phyloP scores from a whole-genome alignment of 2,888 invertebrate genomes.

The Periphyllus acericola region DNA sequence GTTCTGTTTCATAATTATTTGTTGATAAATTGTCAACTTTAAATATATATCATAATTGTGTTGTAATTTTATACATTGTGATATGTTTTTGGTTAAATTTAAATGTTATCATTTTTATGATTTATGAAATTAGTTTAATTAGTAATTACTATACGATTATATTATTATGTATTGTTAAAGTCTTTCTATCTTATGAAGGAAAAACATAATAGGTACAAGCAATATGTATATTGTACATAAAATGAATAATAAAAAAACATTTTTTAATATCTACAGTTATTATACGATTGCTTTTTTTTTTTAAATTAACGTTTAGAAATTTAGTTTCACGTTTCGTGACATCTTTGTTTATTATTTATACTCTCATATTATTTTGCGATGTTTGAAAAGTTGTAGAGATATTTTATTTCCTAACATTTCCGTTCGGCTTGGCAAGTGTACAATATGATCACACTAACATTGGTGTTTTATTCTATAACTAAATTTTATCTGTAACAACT shows the following conservation, averaged over 20 bases:
- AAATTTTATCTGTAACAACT: conserved; percentile 27
- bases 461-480: conserved; percentile 15
- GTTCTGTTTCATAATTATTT: too few relatives aligned
- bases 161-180: background rate
- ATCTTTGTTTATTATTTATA: conserved; percentile 6
- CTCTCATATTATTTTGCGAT: background rate
- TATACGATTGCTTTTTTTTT: background rate
- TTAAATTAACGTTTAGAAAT: background rate
- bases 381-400: conserved; percentile 23
- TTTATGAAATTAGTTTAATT: too few relatives aligned
- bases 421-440: background rate
- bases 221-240: too few relatives aligned
- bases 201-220: background rate
- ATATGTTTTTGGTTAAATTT: too few relatives aligned
- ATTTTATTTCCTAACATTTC: conserved; percentile 43
- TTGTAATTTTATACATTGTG: too few relatives aligned
- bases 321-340: background rate
- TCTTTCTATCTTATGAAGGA: background rate
- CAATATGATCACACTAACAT: conserved; percentile 14
- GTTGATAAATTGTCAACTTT: too few relatives aligned
- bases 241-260: background rate
- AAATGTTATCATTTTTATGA: too few relatives aligned
- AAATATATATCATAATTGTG: too few relatives aligned
- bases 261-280: background rate
- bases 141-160: too few relatives aligned